Evolutionary conservation across 2,888 invertebrate species (phyloP), one percentile per base, ranked within the genome.

Genomic region (Mamestra brassicae): DNA sequence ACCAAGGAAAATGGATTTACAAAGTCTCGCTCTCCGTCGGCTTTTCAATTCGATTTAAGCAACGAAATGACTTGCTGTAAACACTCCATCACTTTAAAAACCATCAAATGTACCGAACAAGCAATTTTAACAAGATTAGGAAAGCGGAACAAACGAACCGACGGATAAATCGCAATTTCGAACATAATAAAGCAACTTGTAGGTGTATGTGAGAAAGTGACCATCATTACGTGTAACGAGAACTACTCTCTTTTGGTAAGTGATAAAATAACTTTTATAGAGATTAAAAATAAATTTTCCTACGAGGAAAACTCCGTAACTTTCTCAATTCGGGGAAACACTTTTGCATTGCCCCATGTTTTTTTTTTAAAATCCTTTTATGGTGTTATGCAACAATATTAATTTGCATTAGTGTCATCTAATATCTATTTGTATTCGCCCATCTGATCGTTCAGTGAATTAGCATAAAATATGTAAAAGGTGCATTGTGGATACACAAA

Each of bases 71-170:
- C 67, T 83, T 68, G 72, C 80, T 61, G 62, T 62, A 70, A 71
- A 61, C 52, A 67, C 70, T 71, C n/a, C 47, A 65, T 77, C 67
- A 67, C 73, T 70, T 78, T 68, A 70, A 74, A 77, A 83, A 83
- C 85, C 77, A 85, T 84, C 79, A 89, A 88, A 84, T 34, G 77
- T 76, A 81, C 80, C 82, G 80, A 85, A 84, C 87, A 80, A 88
- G 85, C 83, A 76, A 89, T 88, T 88, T 88, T 87, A 85, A 89
- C 87, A 76, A 88, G 90, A 87, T 88, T 89, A 92, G 90, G 91
- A 94, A 94, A 94, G 94, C 93, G 94, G 92, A 93, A 93, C 93
- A 89, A 89, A 89, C 86, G 85, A 89, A 87, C 85, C 85, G 85
- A 85, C 89, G 67, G 85, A 85, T 86, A 81, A 86, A 88, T 87